Evolutionary conservation across 2,888 invertebrate genomes (phyloP), one percentile per base, ranked within the genome.

Genomic region (Pseudeuparius sepicola): DNA sequence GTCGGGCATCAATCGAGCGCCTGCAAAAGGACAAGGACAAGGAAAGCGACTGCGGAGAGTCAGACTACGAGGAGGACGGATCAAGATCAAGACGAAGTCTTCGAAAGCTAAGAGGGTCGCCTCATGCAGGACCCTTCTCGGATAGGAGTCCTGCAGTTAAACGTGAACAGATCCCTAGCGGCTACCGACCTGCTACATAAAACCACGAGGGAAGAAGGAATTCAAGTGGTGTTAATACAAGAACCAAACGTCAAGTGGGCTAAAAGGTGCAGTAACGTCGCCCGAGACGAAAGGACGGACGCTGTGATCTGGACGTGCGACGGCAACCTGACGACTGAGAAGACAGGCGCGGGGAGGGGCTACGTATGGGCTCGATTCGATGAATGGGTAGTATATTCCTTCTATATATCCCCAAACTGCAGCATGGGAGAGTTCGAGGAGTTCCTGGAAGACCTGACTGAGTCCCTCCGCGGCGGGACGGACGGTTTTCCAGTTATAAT

Each of bases 1-100:
- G 34, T 41, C 23, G 36, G 34, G 7, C 42, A 40, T 12, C 31
- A 40, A 16, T 20, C 36, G 3, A 27, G 18, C 2, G 31, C 16
- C 15, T n/a, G 4, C 24, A 27, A 11, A 7, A 34, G 35, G 16
- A 24, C 24, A 7, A 28, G 9, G 2, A 30, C 10, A n/a, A 26
- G 23, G 14, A 23, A 26, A 33, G 24, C 14, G n/a, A n/a, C n/a
- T n/a, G n/a, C n/a, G n/a, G n/a, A n/a, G n/a, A n/a, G n/a, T n/a
- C n/a, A n/a, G n/a, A n/a, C n/a, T n/a, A n/a, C n/a, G n/a, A n/a
- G n/a, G n/a, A n/a, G n/a, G n/a, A n/a, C n/a, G n/a, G n/a, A n/a
- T n/a, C n/a, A 24, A 27, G 12, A 12, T 7, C 23, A 11, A 16
- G 14, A 2, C 9, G 14, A 9, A 32, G 11, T n/a, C 13, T 17